phyloP scores from a whole-genome alignment of 2,888 invertebrate genomes.

The Caradrina kadenii region DNA sequence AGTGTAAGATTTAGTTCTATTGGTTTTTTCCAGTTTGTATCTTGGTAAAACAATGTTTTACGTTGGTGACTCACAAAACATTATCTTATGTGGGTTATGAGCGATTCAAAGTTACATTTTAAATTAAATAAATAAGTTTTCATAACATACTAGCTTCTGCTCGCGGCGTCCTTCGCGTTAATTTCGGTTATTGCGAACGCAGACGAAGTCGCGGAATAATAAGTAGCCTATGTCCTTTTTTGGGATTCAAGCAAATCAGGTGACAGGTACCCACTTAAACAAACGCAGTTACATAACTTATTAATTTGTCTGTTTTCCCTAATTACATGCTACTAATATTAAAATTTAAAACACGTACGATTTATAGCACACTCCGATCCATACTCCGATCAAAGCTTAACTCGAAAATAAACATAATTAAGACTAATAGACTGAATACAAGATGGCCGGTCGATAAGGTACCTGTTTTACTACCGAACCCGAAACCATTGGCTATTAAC shows the following conservation, averaged over 20 bases:
- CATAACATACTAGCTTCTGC: no score
- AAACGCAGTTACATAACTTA: slow-evolving; percentile 25
- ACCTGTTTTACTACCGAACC: slow-evolving; percentile 44
- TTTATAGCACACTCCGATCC: slow-evolving; percentile 41
- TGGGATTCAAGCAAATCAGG: not conserved
- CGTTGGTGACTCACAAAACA: not conserved
- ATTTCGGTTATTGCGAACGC: no score
- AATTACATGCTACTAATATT: slow-evolving; percentile 42
- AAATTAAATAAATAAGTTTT: no score
- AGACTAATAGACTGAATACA: slow-evolving; percentile 55
- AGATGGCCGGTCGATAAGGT: slow-evolving; percentile 55
- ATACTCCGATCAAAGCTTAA: slow-evolving; percentile 42
- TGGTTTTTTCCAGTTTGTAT: slow-evolving; percentile 1
- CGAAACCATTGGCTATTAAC: slow-evolving; percentile 58
- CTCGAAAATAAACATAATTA: slow-evolving; percentile 54
- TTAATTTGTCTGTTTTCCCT: slow-evolving; percentile 38
- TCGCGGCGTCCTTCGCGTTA: no score
- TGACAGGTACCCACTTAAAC: slow-evolving; percentile 26
- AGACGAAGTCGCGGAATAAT: no score
- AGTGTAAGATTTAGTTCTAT: slow-evolving; percentile 4
- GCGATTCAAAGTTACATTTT: no score
- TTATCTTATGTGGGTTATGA: not conserved
- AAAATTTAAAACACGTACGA: slow-evolving; percentile 40
- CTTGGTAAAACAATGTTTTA: not conserved
- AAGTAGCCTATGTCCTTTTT: no score